phyloP scores from a whole-genome alignment of 2,797 vertebrate genomes.

The Cyprinella venusta region DNA sequence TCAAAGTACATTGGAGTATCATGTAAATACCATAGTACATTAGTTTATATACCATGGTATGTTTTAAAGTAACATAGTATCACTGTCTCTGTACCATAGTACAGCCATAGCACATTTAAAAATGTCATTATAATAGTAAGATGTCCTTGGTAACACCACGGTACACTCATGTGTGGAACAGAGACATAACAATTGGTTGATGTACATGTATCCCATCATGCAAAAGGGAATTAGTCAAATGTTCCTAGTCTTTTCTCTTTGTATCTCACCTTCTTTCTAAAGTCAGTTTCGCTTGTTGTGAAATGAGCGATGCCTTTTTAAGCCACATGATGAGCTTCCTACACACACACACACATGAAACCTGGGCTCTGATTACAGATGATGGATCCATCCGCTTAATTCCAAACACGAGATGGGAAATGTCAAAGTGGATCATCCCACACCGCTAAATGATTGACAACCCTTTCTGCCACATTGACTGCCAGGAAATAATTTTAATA shows the following conservation, averaged over 20 bases:
- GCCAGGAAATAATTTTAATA: constrained; percentile 26
- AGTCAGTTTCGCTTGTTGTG: not conserved
- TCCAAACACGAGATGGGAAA: constrained; percentile 34
- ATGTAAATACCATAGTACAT: not conserved
- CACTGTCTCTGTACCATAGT: not conserved
- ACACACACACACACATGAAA: not conserved
- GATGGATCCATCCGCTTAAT: constrained; percentile 36
- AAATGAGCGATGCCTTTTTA: constrained; percentile 3
- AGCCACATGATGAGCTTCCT: constrained; percentile 15
- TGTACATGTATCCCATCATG: not conserved
- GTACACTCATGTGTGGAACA: not conserved
- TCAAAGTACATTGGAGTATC: not conserved
- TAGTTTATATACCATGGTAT: not conserved
- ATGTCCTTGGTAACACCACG: no score
- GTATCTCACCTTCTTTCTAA: constrained; percentile 11
- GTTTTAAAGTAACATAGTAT: not conserved
- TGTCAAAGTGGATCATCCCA: constrained; percentile 31
- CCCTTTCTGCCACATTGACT: constrained; percentile 10
- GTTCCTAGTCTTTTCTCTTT: not conserved
- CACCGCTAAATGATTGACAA: constrained; percentile 32
- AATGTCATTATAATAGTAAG: not conserved
- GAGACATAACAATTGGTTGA: not conserved
- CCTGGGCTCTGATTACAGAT: constrained; percentile 39
- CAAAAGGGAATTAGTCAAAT: not conserved
- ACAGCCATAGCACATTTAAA: not conserved